Base-by-base conservation (phyloP, 2,888 invertebrate genomes). In the Pollenia griseotomentosa region DNA sequence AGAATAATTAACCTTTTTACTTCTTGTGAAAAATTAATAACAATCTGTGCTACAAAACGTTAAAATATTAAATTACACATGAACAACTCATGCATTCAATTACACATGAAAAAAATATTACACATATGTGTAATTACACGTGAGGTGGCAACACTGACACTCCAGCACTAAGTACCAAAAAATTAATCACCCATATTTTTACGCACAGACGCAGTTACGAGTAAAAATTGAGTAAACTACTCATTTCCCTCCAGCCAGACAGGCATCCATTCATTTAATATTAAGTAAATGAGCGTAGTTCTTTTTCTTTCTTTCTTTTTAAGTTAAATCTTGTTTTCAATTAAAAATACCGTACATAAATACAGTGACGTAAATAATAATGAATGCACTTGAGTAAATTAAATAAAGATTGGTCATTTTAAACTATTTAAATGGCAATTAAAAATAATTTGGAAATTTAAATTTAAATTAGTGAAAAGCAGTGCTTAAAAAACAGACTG, bases 161-260 rank as follows among this genome's bases (percentile, higher is more conserved):
- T 19, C 23, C 23, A 23, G 23, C 23, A 23, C 23, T 23, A 23
- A 23, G 23, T 23, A 23, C 23, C 23, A 2, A 23, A 23, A 48
- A 33, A 46, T 33, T 16, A 33, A 78, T 63, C 23, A 44, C 23
- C 23, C 44, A 53, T 61, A 44, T 61, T 44, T n/a, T 44, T 61
- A 82, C 78, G 73, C 78, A 78, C 61, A 66, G 78, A 48, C 66
- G 71, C 77, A 73, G 59, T 53, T 33, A 33, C 33, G 33, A 33
- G 33, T 65, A 14, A 51, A 51, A 71, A 55, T 19, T 61, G 12
- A 55, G 80, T 11, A 11, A 12, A 57, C 46, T 10, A n/a, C n/a
- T 44, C 23, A n/a, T 19, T 44, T 53, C 5, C 10, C 19, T 42
- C n/a, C 48, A 33, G 33, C 9, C 19, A 33, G 3, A 12, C 10